Conservation (phyloP, 2,113 vertebrate genomes). For the Chinchilla lanigera region DNA sequence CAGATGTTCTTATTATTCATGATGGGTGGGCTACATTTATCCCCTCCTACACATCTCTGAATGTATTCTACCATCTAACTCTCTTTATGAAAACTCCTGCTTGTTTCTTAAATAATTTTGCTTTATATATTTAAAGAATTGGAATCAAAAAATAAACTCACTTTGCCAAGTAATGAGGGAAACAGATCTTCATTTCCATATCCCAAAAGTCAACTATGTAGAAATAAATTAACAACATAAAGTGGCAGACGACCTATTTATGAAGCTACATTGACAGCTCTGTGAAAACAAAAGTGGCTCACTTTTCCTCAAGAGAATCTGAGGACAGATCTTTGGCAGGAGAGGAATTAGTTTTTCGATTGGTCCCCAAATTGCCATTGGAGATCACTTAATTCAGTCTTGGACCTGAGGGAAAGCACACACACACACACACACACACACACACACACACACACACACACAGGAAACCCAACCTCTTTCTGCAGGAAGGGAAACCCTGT, state of each 20-base stretch:
- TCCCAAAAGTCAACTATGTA: conserved; percentile 71
- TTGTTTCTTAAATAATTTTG: conserved; percentile 63
- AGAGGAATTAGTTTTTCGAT: conserved; percentile 22
- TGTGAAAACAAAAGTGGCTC: conserved; percentile 23
- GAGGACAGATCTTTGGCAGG: background rate
- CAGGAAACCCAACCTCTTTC: background rate
- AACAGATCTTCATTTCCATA: conserved; percentile 76
- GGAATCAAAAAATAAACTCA: conserved; percentile 62
- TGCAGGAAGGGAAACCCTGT: background rate
- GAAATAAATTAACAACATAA: conserved; percentile 73
- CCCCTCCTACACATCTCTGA: conserved; percentile 49
- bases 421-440: background rate
- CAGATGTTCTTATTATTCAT: conserved; percentile 66
- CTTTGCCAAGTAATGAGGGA: conserved; percentile 76
- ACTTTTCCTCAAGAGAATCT: background rate
- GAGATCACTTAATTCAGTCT: conserved; percentile 34
- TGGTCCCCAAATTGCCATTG: background rate
- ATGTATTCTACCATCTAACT: conserved; percentile 57
- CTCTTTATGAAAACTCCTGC: conserved; percentile 62
- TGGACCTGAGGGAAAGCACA: background rate
- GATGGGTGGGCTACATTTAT: background rate
- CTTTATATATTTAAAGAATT: conserved; percentile 73
- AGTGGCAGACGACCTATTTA: conserved; percentile 71
- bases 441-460: background rate
- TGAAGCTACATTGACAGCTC: conserved; percentile 3